Evolutionary conservation across 2,797 vertebrate species (phyloP), one percentile per base, ranked within the genome.

Genomic region (Mergus octosetaceus): DNA sequence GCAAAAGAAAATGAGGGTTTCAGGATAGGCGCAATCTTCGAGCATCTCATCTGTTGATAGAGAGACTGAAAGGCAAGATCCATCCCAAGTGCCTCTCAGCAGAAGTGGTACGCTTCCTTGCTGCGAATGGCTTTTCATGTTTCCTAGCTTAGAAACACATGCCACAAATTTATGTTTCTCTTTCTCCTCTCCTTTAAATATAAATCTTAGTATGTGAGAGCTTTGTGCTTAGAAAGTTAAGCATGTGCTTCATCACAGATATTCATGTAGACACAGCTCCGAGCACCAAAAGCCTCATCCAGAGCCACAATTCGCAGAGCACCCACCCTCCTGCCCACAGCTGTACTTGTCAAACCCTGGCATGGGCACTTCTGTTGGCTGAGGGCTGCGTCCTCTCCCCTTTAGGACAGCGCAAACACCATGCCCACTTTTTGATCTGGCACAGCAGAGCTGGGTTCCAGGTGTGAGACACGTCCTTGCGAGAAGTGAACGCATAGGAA

Each of bases 1-100:
- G 88, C 76, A 94, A 85, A 95, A 96, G 90, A 95, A 96, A 96
- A 94, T 71, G 71, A 95, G 84, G 64, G 57, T 80, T 96, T 92
- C 60, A 68, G 87, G 81, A 92, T 75, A 38, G 64, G 28, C 17
- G 36, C 93, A 79, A 58, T 85, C 93, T 91, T 91, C 82, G 83
- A 89, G 92, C 36, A 75, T 77, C 92, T 87, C 70, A 89, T 92
- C 86, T 89, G 82, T 79, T 95, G 93, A 86, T 54, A 75, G 94
- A 78, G 64, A 60, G 87, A 80, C 15, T 85, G 87, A 85, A 94
- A 90, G 60, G 85, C 78, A 64, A 61, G 70, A 77, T 43, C 32
- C 56, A 22, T 88, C 85, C 58, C 58, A 73, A 74, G 49, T 53
- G 45, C 45, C 21, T 78, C 75, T 36, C 65, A 54, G 57, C 54